A percentile compares a stretch with the other conserved stretches of the same genome.
These are phyloP conservation scores for Serrognathus titanus DNA, from an alignment of 2,888 invertebrate species.

Conservation along the genomic window DNA sequence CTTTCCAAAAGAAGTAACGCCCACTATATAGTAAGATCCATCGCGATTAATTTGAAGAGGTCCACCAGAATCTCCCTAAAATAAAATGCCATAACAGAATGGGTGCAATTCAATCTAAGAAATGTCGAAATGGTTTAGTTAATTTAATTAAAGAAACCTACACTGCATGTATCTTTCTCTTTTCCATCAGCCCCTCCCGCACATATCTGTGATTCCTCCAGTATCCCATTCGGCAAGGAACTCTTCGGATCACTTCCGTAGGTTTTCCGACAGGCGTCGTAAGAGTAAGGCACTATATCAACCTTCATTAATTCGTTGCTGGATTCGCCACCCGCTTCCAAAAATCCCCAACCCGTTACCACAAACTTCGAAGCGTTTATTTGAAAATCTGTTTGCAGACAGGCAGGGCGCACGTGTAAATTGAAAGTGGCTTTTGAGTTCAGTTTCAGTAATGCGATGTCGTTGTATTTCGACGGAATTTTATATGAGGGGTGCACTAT, in stretches of 20 bases:
- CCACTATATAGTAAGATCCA: not conserved
- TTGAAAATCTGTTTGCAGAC: conserved; percentile 49
- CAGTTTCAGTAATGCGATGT: conserved; percentile 62
- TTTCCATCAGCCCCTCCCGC: conserved; percentile 43
- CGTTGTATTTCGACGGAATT: conserved; percentile 50
- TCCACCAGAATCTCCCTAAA: conserved; percentile 65
- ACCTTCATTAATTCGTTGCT: conserved; percentile 50
- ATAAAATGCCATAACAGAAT: no score
- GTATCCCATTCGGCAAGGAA: conserved; percentile 36
- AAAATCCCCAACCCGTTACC: conserved; percentile 56
- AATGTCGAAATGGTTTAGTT: no score
- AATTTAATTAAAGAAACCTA: no score
- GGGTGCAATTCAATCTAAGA: no score
- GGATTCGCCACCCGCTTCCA: conserved; percentile 21
- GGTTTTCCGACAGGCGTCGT: conserved; percentile 35
- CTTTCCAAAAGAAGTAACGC: conserved; percentile 2
- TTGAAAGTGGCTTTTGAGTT: conserved; percentile 50
- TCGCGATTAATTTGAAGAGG: conserved; percentile 48
- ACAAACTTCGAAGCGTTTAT: conserved; percentile 45
- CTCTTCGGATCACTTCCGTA: conserved; percentile 15
- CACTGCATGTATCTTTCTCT: conserved; percentile 45
- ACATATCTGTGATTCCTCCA: conserved; percentile 41
- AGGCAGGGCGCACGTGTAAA: conserved; percentile 58
- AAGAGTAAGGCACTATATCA: conserved; percentile 38
- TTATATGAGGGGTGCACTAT: conserved; percentile 7